A percentile compares a stretch with the other conserved stretches of the same genome.
These are phyloP conservation scores for Aldrovandia affinis DNA, from an alignment of 2,797 vertebrate species.

Conservation along the genomic window DNA sequence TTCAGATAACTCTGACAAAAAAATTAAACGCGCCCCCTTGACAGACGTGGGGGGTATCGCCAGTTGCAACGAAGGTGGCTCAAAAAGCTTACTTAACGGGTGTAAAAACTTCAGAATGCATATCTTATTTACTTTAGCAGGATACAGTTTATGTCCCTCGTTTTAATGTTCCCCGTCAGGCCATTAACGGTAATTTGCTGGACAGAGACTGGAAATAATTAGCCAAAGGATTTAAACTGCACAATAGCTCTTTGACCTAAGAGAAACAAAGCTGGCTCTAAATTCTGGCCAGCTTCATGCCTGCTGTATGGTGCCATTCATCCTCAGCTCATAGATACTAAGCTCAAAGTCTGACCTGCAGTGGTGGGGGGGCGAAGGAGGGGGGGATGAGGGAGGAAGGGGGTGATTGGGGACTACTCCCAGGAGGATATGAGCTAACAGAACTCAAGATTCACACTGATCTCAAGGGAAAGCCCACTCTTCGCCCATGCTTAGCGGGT, in stretches of 20 bases:
- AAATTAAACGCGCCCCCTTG: not conserved
- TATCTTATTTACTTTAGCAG: constrained; percentile 13
- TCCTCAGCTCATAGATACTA: constrained; percentile 27
- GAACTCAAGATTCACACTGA: constrained; percentile 39
- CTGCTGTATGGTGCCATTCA: constrained; percentile 33
- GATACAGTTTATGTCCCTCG: constrained; percentile 10
- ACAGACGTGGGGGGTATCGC: not conserved
- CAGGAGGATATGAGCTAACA: constrained; percentile 49
- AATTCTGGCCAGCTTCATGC: constrained; percentile 27
- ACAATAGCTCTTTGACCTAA: constrained; percentile 41
- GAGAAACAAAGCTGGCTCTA: constrained; percentile 30
- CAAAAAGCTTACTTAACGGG: not conserved
- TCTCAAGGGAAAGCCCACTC: constrained; percentile 25
- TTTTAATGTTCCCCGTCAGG: constrained; percentile 10
- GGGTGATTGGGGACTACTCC: constrained; percentile 22
- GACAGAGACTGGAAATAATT: constrained; percentile 37
- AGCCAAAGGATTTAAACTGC: constrained; percentile 14
- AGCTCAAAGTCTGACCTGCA: constrained; percentile 27
- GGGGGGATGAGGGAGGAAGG: not conserved
- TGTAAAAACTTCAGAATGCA: constrained; percentile 8
- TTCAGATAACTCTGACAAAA: constrained; percentile 10
- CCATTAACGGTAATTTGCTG: constrained; percentile 14
- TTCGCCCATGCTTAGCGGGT: constrained; percentile 13
- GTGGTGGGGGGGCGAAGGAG: not conserved
- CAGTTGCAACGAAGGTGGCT: constrained; percentile 9